phyloP scores from a whole-genome alignment of 30 jellyfish, hydroid and myxozoan genomes.

The Rhopilema esculentum region DNA sequence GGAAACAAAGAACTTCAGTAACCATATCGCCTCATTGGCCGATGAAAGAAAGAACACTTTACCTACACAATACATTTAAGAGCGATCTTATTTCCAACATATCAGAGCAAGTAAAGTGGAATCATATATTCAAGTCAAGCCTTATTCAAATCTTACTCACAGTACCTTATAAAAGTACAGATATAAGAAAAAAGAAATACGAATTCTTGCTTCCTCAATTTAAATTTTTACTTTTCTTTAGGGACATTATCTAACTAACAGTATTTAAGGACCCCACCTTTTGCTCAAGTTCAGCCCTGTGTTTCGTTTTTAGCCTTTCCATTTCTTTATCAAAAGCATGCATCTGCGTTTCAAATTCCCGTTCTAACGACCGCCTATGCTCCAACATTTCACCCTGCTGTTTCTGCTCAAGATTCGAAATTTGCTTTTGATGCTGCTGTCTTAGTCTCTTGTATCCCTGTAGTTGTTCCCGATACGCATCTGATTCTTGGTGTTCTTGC shows the following conservation, averaged over 20 bases:
- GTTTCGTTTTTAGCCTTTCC: conserved; percentile 91
- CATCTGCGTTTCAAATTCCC: conserved; percentile 98
- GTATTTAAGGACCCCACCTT: conserved; percentile 48
- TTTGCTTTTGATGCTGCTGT: conserved; percentile 97
- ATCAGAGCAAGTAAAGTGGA: no score
- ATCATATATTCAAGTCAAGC: no score
- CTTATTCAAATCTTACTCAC: no score
- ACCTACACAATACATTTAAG: no score
- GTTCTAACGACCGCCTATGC: conserved; percentile 87
- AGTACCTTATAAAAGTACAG: no score
- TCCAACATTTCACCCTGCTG: conserved; percentile 97
- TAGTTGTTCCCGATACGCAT: conserved; percentile 97
- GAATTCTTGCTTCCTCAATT: no score
- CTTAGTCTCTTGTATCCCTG: conserved; percentile 98
- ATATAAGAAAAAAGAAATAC: no score
- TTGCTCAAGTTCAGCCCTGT: conserved; percentile 87
- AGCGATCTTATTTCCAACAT: no score
- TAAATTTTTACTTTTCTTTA: no score
- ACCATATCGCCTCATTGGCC: no score
- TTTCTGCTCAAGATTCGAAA: conserved; percentile 80
- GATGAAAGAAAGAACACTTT: no score
- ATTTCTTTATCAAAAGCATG: conserved; percentile 96
- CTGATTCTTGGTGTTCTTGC: conserved; percentile 97
- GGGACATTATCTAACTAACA: background rate
- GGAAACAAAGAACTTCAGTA: no score